These are phyloP conservation scores for Chrysoperla carnea DNA, from an alignment of 1,140 invertebrate genomes.

Conservation along the genomic window DNA sequence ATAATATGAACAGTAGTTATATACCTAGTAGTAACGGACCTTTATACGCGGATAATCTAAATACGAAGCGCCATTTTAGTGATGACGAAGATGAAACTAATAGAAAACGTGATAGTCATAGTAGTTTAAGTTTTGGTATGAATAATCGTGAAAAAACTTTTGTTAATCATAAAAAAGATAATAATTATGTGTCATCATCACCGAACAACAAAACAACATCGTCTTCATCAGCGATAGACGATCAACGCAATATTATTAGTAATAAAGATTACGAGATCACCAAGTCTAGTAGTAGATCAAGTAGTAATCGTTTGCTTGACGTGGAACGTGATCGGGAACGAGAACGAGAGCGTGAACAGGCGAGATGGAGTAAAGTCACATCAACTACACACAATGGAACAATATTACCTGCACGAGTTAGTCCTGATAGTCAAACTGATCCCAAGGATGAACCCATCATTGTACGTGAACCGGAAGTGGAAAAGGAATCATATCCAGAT, in stretches of 20 bases:
- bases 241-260: conserved; percentile 5
- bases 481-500: conserved; percentile 24
- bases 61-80: conserved; percentile 12
- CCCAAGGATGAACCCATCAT: conserved; percentile 7
- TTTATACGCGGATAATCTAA: conserved; percentile 5
- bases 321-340: conserved; percentile 2
- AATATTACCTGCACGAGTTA: conserved; percentile 6
- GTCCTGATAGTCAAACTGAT: conserved; percentile 21
- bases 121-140: conserved; percentile 9
- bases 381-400: conserved; percentile 12
- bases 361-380: conserved; percentile 13
- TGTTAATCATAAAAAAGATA: conserved; percentile 2
- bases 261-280: conserved; percentile 5
- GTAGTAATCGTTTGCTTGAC: background rate
- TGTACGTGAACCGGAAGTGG: background rate
- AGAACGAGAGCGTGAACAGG: conserved; percentile 10
- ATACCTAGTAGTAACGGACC: background rate
- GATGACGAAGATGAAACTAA: conserved; percentile 16
- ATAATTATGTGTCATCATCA: conserved; percentile 1
- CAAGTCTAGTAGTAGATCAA: background rate
- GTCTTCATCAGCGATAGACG: conserved; percentile 4
- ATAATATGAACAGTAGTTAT: background rate
- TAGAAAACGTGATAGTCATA: conserved; percentile 13
- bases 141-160: conserved; percentile 9
- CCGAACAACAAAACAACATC: conserved; percentile 3